phyloP scores from a whole-genome alignment of 2,888 invertebrate species.

The Julus scandinavius region DNA sequence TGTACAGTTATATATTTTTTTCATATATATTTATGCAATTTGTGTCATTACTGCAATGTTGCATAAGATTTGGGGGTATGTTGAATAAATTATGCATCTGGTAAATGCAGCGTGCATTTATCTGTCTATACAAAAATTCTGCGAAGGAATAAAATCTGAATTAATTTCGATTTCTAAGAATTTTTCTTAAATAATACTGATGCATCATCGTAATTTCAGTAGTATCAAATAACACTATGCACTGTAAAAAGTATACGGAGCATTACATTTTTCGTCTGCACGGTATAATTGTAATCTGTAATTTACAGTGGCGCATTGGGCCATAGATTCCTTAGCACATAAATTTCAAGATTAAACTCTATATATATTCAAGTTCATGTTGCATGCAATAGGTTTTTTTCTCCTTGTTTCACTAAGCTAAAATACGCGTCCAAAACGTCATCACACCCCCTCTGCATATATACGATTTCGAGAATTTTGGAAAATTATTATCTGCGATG shows the following conservation, averaged over 20 bases:
- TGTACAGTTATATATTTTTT: no score
- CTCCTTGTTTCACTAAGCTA: neutral
- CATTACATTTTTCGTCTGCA: neutral
- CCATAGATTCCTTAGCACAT: neutral
- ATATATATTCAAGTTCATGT: neutral
- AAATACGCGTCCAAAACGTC: neutral
- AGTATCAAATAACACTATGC: neutral
- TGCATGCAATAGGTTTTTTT: neutral
- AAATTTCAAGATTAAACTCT: neutral
- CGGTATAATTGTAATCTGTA: neutral
- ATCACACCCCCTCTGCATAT: neutral
- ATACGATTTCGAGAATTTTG: neutral
- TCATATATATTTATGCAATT: no score
- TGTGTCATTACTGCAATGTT: no score
- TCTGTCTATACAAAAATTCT: neutral
- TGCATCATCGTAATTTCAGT: neutral
- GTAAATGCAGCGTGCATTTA: no score
- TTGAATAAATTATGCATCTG: no score
- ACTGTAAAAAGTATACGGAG: neutral
- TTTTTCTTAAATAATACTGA: neutral
- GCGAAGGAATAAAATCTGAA: neutral
- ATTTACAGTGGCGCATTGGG: neutral
- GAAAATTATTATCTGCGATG: neutral
- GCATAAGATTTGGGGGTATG: no score
- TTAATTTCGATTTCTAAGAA: neutral